Percentiles rank a stretch among this genome's conserved stretches.
Evolutionary conservation across 2,113 vertebrate genomes (phyloP).

Genomic region (Gymnorhina tibicen): DNA sequence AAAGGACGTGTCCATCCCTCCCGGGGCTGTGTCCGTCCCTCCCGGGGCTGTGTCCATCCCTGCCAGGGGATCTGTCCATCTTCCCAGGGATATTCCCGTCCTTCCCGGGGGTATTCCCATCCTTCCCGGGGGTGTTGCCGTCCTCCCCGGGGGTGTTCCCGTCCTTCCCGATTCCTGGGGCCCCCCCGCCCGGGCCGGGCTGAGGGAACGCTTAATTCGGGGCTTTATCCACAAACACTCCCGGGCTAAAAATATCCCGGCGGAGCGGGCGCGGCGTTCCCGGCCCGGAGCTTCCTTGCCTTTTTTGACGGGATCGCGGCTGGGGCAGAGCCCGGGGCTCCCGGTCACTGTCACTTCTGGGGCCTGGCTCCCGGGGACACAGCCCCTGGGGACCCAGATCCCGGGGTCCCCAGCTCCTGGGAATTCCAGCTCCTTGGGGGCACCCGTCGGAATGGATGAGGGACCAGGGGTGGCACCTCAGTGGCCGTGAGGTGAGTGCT

Average conservation of each 20-base stretch:
- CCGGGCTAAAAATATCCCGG: background rate
- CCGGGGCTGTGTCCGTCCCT: rapidly evolving
- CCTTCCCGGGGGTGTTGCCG: rapidly evolving
- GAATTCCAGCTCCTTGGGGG: background rate
- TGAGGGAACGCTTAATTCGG: background rate
- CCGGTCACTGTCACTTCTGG: rapidly evolving
- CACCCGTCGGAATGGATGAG: background rate
- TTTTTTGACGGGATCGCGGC: background rate
- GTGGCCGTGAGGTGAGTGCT: background rate
- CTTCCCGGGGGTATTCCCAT: rapidly evolving
- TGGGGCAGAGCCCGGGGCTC: background rate
- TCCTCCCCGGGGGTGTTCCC: background rate
- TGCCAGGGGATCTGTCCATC: background rate
- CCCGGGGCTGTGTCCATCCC: rapidly evolving
- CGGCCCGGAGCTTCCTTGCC: background rate
- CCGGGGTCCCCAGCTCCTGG: rapidly evolving
- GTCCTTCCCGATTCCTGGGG: rapidly evolving
- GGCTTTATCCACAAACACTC: background rate
- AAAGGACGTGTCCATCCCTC: background rate
- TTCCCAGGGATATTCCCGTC: rapidly evolving
- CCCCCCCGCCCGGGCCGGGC: rapidly evolving
- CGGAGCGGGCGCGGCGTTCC: background rate
- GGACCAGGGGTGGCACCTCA: background rate
- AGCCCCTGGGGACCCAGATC: rapidly evolving
- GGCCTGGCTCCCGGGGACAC: background rate